phyloP scores from a whole-genome alignment of 2,113 vertebrate species.

The Bucco capensis region DNA sequence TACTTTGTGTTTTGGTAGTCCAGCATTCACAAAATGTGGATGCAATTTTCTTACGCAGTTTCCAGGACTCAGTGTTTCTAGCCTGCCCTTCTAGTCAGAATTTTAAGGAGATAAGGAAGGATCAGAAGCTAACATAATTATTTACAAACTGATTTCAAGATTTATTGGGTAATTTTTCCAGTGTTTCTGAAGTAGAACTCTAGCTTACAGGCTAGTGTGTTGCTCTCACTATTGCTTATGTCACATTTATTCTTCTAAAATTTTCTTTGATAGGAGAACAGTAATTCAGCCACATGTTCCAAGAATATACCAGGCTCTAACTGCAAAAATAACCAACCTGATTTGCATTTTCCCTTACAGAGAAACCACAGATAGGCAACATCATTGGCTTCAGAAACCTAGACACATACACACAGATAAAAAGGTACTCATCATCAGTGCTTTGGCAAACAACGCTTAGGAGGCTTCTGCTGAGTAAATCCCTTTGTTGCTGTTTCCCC shows the following conservation, averaged over 20 bases:
- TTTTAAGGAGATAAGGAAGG: not conserved
- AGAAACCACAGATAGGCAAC: not conserved
- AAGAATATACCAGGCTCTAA: not conserved
- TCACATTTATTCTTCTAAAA: not conserved
- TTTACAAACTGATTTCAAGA: not conserved
- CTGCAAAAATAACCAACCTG: constrained; percentile 5
- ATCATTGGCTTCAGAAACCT: not conserved
- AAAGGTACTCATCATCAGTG: not conserved
- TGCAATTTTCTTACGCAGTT: not conserved
- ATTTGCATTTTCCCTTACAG: constrained; percentile 16
- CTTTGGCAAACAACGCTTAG: not conserved
- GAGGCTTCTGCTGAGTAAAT: not conserved
- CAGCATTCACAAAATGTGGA: not conserved
- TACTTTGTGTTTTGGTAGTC: not conserved
- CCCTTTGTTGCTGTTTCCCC: not conserved
- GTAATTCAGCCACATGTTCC: not conserved
- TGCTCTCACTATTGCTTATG: not conserved
- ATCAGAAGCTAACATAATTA: not conserved
- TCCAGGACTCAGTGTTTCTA: not conserved
- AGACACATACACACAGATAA: not conserved
- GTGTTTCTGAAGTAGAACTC: not conserved
- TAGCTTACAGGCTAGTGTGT: not conserved
- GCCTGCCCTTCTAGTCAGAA: not conserved
- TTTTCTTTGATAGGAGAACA: not conserved
- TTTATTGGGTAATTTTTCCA: not conserved